Conservation (phyloP, 64 coral and sea anemone genomes). For the Montipora cactus region DNA sequence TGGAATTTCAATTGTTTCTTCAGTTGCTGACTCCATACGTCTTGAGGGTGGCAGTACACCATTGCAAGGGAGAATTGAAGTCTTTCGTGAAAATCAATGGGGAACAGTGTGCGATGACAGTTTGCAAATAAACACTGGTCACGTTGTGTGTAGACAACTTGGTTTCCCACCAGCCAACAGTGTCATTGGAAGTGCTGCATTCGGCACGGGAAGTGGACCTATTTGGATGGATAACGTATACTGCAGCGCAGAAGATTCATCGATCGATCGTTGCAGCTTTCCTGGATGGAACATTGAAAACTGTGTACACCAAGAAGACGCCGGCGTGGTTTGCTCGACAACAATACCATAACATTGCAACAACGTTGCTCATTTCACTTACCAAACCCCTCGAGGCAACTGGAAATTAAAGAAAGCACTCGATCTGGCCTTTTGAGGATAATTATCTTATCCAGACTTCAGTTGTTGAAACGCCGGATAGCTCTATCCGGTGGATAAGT, state of each 20-base stretch:
- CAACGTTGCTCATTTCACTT: background rate
- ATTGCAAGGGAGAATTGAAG: conserved; percentile 9
- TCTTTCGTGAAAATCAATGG: background rate
- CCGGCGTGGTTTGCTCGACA: background rate
- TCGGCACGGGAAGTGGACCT: conserved; percentile 5
- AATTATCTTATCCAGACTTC: too few relatives aligned
- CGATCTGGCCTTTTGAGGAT: too few relatives aligned
- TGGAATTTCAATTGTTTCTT: background rate
- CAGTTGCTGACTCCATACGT: background rate
- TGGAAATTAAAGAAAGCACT: too few relatives aligned
- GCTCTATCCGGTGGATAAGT: too few relatives aligned
- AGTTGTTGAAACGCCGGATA: too few relatives aligned
- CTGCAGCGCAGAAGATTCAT: background rate
- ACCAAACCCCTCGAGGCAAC: too few relatives aligned
- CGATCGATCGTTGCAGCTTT: background rate
- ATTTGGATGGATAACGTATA: conserved; percentile 18
- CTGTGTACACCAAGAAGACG: background rate
- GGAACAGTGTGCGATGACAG: conserved; percentile 50
- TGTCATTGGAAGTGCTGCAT: background rate
- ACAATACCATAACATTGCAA: background rate
- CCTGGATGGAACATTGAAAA: background rate
- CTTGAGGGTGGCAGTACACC: conserved; percentile 1
- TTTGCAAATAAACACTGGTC: conserved; percentile 4
- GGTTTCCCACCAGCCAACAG: conserved; percentile 6
- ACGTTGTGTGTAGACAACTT: conserved; percentile 38